Base-by-base conservation (phyloP, 2,888 invertebrate species). In the Drosophila phalerata region DNA sequence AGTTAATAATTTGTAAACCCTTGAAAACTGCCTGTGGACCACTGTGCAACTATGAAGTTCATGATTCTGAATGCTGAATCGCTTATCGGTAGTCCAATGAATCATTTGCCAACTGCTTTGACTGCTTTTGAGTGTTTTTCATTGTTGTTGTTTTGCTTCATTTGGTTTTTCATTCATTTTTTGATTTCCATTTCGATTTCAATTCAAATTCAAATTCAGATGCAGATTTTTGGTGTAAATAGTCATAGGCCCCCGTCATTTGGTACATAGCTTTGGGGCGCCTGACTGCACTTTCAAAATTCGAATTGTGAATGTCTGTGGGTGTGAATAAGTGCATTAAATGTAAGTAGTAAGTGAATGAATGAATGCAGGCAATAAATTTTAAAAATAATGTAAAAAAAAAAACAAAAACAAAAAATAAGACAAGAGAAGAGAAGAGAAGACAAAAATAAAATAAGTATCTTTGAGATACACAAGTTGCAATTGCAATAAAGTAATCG, bases 1-100 rank as follows among this genome's bases (percentile, higher is more conserved):
- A 28, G 28, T 6, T 6, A 1, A 30, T 30, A 3, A 30, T 30
- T 28, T 28, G 5, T 30, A 9, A 30, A 9, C 30, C 1, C 30
- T 9, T 30, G 6, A 9, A 30, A 30, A n/a, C n/a, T 2, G 8
- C 17, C 4, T 2, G 13, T 22, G 22, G 5, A 10, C 22, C 47
- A 74, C 34, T 71, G 60, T 75, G 67, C 69, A 15, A 25, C 53
- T 55, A 47, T 38, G 37, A 56, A 51, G 38, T 40, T 19, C 25
- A 45, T 48, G 19, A 58, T 15, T 47, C 32, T 52, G 56, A 56
- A 64, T 72, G 83, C 49, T 69, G 51, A 73, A 69, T 74, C 69
- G 71, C 74, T 80, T 83, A 83, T 85, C 86, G 84, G 19, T 34
- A 64, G 58, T 48, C 45, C 55, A 52, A 86, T 81, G 87, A 81